Evolutionary conservation across 2,797 vertebrate genomes (phyloP), one percentile per base, ranked within the genome.

Genomic region (Ptychobarbus kaznakovi): DNA sequence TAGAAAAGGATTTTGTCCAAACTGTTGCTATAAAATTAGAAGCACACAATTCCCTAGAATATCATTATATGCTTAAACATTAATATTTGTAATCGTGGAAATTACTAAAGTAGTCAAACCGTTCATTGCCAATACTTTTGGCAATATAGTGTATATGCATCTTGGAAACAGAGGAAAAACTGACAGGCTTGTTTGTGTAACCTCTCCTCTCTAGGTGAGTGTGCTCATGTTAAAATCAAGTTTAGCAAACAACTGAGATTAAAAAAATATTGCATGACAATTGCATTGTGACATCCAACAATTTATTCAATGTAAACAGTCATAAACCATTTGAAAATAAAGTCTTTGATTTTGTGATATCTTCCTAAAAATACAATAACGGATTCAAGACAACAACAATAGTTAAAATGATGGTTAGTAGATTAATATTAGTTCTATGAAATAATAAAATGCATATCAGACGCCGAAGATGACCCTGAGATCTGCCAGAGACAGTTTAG

Each of bases 401-500:
- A 25, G 1, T 28, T 61, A 51, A 65, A 51, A 80, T 40, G 0
- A 73, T 15, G 16, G 51, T n/a, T 40, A 12, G 22, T 12, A 74
- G 22, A 61, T 20, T n/a, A 53, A 69, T 16, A 69, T 22, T 56
- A 35, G 16, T 9, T 38, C 18, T 51, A 3, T 81, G 6, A 32
- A 28, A 75, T n/a, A 20, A 8, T n/a, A 20, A 8, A 66, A 32
- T 8, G 35, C 20, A 80, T 3, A 56, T 40, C 49, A 92, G 25
- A 92, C 86, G 20, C 95, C 95, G 42, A 97, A 97, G 40, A 97
- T 93, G 86, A 95, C 88, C 89, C 91, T 95, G 88, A 97, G 95
- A 87, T 97, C 96, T 53, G 94, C 94, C 89, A 97, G 91, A 28
- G 95, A 94, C 49, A 97, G 96, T 84, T 96, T 96, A 70, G 92